Percentiles rank a stretch among this genome's conserved stretches.
Evolutionary conservation across 2,888 invertebrate species (phyloP).

Genomic region (Prostheceraeus crozeri): DNA sequence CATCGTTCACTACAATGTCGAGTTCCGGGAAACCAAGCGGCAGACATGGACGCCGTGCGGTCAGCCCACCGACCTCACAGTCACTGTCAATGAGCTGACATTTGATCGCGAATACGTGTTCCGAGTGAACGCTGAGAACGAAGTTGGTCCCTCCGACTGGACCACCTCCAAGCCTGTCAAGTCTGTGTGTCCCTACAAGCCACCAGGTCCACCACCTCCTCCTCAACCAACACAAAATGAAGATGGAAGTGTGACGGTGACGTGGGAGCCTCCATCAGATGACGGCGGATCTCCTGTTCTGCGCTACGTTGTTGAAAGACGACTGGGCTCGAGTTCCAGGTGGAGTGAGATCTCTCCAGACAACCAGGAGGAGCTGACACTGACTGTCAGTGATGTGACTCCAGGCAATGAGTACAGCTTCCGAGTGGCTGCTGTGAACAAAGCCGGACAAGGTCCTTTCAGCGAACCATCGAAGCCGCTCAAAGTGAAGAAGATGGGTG

Average conservation of each 20-base stretch:
- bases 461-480: slow-evolving; percentile 34
- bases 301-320: slow-evolving; percentile 54
- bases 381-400: slow-evolving; percentile 44
- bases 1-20: slow-evolving; percentile 44
- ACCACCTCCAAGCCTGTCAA: no score
- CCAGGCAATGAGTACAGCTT: slow-evolving; percentile 47
- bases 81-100: no score
- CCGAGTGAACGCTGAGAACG: slow-evolving; percentile 55
- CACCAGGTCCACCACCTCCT: slow-evolving; percentile 47
- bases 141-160: no score
- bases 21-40: slow-evolving; percentile 30
- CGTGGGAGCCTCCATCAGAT: slow-evolving; percentile 48
- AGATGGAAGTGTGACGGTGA: slow-evolving; percentile 51
- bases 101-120: slow-evolving; percentile 43
- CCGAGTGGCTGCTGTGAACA: slow-evolving; percentile 36
- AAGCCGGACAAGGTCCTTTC: slow-evolving; percentile 33
- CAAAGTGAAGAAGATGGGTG: no score
- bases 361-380: slow-evolving; percentile 44
- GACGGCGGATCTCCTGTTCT: slow-evolving; percentile 46
- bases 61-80: slow-evolving; percentile 39
- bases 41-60: slow-evolving; percentile 50
- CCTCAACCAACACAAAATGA: slow-evolving; percentile 47
- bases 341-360: slow-evolving; percentile 10
- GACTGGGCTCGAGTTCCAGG: neutral
- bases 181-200: no score